Evolutionary conservation across 2,113 vertebrate genomes (phyloP).

Genomic region (Grammomys surdaster): DNA sequence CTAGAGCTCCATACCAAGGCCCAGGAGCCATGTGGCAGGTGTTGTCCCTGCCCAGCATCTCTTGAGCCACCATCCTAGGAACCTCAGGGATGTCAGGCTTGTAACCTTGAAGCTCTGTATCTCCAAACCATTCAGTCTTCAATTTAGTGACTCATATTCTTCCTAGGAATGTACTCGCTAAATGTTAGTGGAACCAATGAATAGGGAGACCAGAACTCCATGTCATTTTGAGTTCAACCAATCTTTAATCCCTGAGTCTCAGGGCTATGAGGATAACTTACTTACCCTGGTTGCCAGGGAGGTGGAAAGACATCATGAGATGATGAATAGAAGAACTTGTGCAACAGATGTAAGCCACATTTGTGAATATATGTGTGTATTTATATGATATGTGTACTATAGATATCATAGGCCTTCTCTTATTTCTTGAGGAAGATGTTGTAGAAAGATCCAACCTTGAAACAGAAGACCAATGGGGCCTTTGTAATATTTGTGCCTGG

Average conservation of each 20-base stretch:
- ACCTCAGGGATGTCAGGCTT: not conserved
- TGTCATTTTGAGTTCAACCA: not conserved
- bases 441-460: slow-evolving; percentile 28
- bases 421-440: slow-evolving; percentile 36
- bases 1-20: not conserved
- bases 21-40: too few species aligned
- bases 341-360: not conserved
- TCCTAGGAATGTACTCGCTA: not conserved
- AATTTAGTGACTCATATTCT: not conserved
- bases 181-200: not conserved
- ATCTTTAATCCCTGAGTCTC: not conserved
- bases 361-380: not conserved
- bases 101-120: not conserved
- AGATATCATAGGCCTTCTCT: not conserved
- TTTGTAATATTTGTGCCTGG: not conserved
- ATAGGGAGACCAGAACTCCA: not conserved
- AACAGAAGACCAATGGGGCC: not conserved
- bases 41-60: not conserved
- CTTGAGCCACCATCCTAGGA: not conserved
- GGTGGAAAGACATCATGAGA: not conserved
- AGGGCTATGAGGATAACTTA: not conserved
- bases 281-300: not conserved
- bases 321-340: not conserved
- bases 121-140: not conserved
- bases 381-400: not conserved